Evolutionary conservation across 2,797 vertebrate species (phyloP).

Genomic region (Falco berigora): DNA sequence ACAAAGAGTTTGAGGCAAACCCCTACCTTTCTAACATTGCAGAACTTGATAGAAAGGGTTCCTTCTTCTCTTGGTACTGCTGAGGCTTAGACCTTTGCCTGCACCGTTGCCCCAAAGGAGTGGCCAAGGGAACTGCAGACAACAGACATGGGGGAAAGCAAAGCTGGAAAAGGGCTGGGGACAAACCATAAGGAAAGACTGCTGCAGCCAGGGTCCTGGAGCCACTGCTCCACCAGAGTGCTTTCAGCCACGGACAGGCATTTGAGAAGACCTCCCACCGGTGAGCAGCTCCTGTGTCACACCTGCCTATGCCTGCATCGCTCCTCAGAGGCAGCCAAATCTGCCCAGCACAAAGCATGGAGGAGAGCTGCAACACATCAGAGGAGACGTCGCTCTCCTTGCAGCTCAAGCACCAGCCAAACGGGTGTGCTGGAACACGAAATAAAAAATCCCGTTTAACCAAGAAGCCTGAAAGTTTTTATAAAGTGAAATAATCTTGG

Average conservation of each 20-base stretch:
- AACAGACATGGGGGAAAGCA: background rate
- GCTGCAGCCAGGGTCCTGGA: background rate
- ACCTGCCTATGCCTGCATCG: background rate
- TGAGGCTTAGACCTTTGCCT: background rate
- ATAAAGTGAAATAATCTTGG: background rate
- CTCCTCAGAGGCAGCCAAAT: fast-evolving
- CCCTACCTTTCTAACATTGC: fast-evolving
- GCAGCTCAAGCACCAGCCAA: fast-evolving
- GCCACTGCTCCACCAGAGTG: background rate
- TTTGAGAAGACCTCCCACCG: fast-evolving
- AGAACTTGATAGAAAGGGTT: background rate
- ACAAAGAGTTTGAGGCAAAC: background rate
- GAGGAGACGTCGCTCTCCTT: background rate
- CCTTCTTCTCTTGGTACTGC: background rate
- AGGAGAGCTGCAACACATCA: background rate
- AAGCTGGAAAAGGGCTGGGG: background rate
- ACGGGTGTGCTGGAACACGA: background rate
- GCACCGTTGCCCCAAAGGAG: background rate
- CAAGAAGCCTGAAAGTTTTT: background rate
- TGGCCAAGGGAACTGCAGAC: background rate
- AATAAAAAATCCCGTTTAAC: background rate
- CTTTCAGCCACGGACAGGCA: background rate
- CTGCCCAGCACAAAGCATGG: background rate
- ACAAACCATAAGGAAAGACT: background rate
- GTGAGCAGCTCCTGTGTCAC: background rate